Conservation (phyloP, 2,888 invertebrate species). For the Epistrophe eligans region DNA sequence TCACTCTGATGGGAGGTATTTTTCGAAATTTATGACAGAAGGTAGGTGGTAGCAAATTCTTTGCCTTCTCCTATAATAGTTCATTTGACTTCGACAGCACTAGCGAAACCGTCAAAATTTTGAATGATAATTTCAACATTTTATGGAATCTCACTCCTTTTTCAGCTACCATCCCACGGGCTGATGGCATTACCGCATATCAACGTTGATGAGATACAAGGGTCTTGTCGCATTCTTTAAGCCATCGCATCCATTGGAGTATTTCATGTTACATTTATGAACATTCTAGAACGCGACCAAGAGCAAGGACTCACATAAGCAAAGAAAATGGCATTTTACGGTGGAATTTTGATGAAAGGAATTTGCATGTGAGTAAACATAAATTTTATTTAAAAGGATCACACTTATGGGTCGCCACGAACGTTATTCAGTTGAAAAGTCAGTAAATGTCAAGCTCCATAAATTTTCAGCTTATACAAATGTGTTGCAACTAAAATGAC, state of each 20-base stretch:
- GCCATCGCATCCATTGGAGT: background rate
- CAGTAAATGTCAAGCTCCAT: background rate
- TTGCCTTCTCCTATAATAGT: background rate
- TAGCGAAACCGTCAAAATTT: slow-evolving; percentile 37
- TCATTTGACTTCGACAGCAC: slow-evolving; percentile 39
- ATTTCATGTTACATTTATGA: background rate
- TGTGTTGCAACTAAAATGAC: background rate
- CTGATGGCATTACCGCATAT: slow-evolving; percentile 32
- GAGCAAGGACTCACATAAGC: background rate
- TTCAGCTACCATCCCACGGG: background rate
- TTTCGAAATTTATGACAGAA: slow-evolving; percentile 60
- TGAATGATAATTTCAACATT: slow-evolving; percentile 68
- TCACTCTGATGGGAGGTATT: slow-evolving; percentile 61
- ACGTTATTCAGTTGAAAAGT: background rate
- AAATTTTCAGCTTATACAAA: background rate
- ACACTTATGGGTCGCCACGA: background rate
- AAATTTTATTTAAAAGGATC: slow-evolving; percentile 38
- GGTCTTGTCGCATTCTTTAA: slow-evolving; percentile 10
- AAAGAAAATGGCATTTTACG: slow-evolving; percentile 48
- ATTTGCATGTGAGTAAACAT: slow-evolving; percentile 57
- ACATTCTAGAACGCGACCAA: background rate
- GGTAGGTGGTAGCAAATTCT: background rate
- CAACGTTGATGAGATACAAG: slow-evolving; percentile 46
- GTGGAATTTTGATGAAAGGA: slow-evolving; percentile 57
- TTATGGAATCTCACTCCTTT: slow-evolving; percentile 25